These are phyloP conservation scores for Limnephilus auricula DNA, from an alignment of 2,888 invertebrate genomes.

Conservation along the genomic window DNA sequence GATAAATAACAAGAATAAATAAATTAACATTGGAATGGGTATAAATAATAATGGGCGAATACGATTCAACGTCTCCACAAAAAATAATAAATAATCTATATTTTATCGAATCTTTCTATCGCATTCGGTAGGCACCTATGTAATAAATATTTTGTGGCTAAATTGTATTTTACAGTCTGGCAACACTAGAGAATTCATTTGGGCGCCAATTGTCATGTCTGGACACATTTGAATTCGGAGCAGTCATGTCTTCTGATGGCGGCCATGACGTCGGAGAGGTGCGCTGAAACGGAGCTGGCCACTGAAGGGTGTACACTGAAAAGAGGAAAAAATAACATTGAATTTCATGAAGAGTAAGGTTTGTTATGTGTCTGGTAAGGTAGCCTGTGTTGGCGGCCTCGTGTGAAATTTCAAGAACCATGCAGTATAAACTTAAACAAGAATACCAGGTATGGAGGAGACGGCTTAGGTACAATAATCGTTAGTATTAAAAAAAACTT, in stretches of 20 bases:
- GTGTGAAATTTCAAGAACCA: too few relatives aligned
- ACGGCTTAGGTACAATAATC: too few relatives aligned
- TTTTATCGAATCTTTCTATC: background rate
- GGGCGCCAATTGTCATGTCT: slow-evolving; percentile 54
- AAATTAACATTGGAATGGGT: background rate
- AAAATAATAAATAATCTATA: slow-evolving; percentile 16
- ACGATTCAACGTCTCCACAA: background rate
- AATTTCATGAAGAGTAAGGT: too few relatives aligned
- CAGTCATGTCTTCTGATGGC: slow-evolving; percentile 85
- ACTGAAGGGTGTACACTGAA: slow-evolving; percentile 82
- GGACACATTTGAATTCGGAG: slow-evolving; percentile 79
- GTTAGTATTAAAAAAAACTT: too few relatives aligned
- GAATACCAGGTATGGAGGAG: too few relatives aligned
- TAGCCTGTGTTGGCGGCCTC: too few relatives aligned
- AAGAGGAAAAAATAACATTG: slow-evolving; percentile 67
- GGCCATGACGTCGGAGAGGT: slow-evolving; percentile 86
- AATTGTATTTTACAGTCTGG: slow-evolving; percentile 49
- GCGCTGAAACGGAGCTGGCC: slow-evolving; percentile 79
- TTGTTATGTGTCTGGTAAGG: too few relatives aligned
- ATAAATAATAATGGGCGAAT: background rate
- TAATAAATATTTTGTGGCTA: slow-evolving; percentile 3
- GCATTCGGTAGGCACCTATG: background rate
- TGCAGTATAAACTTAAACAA: too few relatives aligned
- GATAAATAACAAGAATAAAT: slow-evolving; percentile 3
- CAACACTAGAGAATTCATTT: slow-evolving; percentile 48